Conservation (phyloP, 2,797 vertebrate species). For the Lacerta agilis region DNA sequence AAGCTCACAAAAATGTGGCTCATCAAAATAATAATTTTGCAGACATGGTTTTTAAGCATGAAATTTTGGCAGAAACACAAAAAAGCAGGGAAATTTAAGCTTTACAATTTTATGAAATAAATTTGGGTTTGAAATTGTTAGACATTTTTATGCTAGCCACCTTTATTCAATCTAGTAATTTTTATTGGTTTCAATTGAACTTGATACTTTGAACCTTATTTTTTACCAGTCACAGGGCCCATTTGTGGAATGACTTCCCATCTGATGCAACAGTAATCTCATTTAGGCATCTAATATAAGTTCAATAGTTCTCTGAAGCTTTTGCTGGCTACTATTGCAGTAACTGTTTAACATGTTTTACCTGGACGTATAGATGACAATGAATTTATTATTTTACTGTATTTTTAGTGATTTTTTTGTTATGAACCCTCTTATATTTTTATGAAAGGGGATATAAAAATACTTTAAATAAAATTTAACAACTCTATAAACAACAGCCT, state of each 20-base stretch:
- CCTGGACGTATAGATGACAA: no score
- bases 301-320: no score
- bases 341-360: no score
- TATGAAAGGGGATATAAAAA: no score
- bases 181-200: background rate
- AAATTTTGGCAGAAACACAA: background rate
- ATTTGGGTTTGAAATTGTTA: background rate
- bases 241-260: no score
- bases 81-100: background rate
- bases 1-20: background rate
- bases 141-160: background rate
- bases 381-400: no score
- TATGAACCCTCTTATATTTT: no score
- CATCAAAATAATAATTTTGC: background rate
- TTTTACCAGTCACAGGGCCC: no score
- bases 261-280: no score
- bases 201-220: background rate
- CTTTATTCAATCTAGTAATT: background rate
- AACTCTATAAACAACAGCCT: background rate
- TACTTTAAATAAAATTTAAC: background rate
- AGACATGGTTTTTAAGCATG: background rate
- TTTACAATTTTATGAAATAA: background rate
- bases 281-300: no score
- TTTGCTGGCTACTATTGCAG: no score
- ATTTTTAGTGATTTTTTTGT: no score